These are phyloP conservation scores for Polyommatus iphigenia DNA, from an alignment of 2,888 invertebrate genomes.

Conservation along the genomic window DNA sequence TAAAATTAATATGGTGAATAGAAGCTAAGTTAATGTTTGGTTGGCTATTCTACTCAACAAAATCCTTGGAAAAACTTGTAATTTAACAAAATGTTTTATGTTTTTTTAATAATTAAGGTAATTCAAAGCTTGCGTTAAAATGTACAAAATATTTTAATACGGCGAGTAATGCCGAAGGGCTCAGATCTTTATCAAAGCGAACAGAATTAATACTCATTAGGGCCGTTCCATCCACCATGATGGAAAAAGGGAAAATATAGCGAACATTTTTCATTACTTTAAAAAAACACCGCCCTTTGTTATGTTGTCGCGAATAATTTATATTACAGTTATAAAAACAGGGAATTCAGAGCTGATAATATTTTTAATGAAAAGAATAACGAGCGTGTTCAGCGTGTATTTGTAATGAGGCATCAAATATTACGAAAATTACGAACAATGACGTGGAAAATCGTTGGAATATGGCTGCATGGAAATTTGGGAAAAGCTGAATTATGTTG, in stretches of 20 bases:
- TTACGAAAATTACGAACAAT: not conserved
- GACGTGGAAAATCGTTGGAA: not conserved
- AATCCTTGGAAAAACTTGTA: too few relatives aligned
- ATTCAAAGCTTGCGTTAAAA: not conserved
- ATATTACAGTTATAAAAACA: not conserved
- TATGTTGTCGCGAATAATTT: not conserved
- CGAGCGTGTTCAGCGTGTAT: not conserved
- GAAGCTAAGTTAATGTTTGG: too few relatives aligned
- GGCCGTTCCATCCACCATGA: not conserved
- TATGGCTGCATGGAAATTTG: not conserved
- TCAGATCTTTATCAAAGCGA: not conserved
- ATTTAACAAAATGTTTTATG: too few relatives aligned
- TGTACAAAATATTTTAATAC: not conserved
- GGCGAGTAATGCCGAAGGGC: not conserved
- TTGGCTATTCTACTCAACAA: too few relatives aligned
- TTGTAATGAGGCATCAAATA: not conserved
- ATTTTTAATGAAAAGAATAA: conserved; percentile 6
- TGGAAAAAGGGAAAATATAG: not conserved
- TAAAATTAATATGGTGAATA: too few relatives aligned
- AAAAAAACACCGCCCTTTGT: not conserved
- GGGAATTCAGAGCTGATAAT: not conserved
- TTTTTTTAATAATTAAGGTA: not conserved
- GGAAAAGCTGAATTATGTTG: not conserved
- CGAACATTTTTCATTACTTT: not conserved
- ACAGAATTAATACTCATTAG: conserved; percentile 3